These are phyloP conservation scores for Brienomyrus brachyistius DNA, from an alignment of 2,113 vertebrate genomes.

Conservation along the genomic window DNA sequence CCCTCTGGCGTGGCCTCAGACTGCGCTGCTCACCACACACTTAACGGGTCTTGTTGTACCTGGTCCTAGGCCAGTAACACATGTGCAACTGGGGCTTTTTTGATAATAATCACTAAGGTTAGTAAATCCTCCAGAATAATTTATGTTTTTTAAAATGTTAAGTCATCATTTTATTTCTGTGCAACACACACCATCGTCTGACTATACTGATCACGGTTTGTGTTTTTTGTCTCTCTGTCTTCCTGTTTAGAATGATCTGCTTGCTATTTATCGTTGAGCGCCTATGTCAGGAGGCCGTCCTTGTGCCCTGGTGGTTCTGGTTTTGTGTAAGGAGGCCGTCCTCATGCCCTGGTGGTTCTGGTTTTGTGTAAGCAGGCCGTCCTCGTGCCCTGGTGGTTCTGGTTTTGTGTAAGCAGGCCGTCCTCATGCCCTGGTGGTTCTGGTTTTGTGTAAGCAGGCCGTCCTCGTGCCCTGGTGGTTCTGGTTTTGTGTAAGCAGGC, in stretches of 20 bases:
- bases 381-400: neutral
- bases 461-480: neutral
- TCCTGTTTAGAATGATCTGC: neutral
- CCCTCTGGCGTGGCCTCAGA: neutral
- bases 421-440: neutral
- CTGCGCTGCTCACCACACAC: neutral
- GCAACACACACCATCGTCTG: neutral
- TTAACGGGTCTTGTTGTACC: neutral
- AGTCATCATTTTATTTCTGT: slow-evolving; percentile 10
- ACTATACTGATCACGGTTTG: neutral
- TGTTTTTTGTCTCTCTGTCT: neutral
- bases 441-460: neutral
- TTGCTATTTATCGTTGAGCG: neutral
- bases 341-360: neutral
- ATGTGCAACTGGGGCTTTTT: neutral
- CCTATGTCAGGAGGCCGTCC: neutral
- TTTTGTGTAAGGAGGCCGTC: neutral
- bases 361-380: neutral
- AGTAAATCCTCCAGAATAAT: slow-evolving; percentile 11
- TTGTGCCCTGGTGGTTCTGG: neutral
- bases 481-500: neutral
- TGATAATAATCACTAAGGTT: neutral
- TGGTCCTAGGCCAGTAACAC: neutral
- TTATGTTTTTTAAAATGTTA: neutral
- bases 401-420: neutral